These are phyloP conservation scores for Lycocorax pyrrhopterus DNA, from an alignment of 2,113 vertebrate species.

Conservation along the genomic window DNA sequence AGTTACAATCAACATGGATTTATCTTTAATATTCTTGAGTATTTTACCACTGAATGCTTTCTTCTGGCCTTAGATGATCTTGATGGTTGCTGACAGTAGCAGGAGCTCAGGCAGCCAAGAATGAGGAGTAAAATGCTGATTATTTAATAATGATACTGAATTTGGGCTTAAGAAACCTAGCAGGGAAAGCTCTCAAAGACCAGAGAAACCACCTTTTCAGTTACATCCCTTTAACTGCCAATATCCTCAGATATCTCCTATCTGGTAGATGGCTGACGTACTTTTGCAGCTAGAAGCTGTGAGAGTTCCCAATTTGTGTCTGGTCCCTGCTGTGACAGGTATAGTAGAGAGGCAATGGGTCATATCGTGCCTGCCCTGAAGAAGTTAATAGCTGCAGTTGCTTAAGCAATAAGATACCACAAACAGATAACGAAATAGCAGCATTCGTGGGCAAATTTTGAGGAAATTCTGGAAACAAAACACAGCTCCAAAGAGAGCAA, in stretches of 20 bases:
- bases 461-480: not conserved
- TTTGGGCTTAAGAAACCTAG: not conserved
- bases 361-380: not conserved
- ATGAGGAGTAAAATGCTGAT: not conserved
- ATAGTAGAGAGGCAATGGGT: not conserved
- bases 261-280: not conserved
- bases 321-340: not conserved
- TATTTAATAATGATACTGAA: not conserved
- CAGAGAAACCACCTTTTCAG: not conserved
- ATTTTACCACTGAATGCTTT: not conserved
- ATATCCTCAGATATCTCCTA: not conserved
- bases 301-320: rapidly evolving
- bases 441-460: not conserved
- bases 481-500: not conserved
- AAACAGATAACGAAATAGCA: not conserved
- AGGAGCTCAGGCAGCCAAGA: not conserved
- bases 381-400: not conserved
- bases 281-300: not conserved
- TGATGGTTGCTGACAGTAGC: not conserved
- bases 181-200: not conserved
- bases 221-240: rapidly evolving
- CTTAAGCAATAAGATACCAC: not conserved
- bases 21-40: not conserved
- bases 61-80: not conserved
- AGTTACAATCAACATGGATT: not conserved